Conservation (phyloP, 2,888 invertebrate genomes). For the Ligdia adustata region DNA sequence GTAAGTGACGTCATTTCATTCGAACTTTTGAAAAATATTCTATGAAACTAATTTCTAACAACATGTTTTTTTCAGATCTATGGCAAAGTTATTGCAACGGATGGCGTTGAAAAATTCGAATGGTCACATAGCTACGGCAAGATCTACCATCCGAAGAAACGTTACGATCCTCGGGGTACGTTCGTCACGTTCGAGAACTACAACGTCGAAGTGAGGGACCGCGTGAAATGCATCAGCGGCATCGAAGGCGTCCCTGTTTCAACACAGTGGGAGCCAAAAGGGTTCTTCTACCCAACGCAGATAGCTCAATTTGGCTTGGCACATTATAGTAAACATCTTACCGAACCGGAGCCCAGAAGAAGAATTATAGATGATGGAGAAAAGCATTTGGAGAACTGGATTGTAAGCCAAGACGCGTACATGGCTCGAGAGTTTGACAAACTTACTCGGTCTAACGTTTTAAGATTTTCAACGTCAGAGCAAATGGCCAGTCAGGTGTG, state of each 20-base stretch:
- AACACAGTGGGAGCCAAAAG: slow-evolving; percentile 98
- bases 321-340: slow-evolving; percentile 97
- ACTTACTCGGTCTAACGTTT: slow-evolving; percentile 83
- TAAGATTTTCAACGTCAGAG: slow-evolving; percentile 90
- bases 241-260: slow-evolving; percentile 97
- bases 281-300: slow-evolving; percentile 99
- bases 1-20: too few species aligned
- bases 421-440: slow-evolving; percentile 86
- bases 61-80: slow-evolving; percentile 84
- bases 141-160: slow-evolving; percentile 93
- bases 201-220: slow-evolving; percentile 97
- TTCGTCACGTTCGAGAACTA: slow-evolving; percentile 99
- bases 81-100: slow-evolving; percentile 90
- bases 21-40: too few species aligned
- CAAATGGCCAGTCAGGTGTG: slow-evolving; percentile 87
- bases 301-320: slow-evolving; percentile 99
- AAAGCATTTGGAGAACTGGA: slow-evolving; percentile 87
- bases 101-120: slow-evolving; percentile 92
- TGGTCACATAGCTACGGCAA: slow-evolving; percentile 98
- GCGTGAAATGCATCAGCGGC: slow-evolving; percentile 98
- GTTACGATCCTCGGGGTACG: slow-evolving; percentile 94
- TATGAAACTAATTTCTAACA: too few species aligned
- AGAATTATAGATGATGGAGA: slow-evolving; percentile 90
- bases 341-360: slow-evolving; percentile 91
- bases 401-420: slow-evolving; percentile 87